Evolutionary conservation across 2,797 vertebrate genomes (phyloP).

Genomic region (Simalia tracyae): DNA sequence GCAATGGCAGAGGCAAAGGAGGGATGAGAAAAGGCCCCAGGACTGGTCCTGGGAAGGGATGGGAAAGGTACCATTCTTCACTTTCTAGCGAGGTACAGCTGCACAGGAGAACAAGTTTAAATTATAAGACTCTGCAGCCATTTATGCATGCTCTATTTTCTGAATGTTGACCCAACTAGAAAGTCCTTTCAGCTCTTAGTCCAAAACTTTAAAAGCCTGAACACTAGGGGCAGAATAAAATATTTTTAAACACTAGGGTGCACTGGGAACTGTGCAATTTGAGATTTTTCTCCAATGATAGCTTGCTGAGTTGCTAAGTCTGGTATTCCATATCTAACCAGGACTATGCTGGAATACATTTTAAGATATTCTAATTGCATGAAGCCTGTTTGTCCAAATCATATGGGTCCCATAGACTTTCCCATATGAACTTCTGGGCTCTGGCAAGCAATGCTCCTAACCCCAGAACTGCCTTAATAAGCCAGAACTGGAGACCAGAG

Average conservation of each 20-base stretch:
- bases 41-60: background rate
- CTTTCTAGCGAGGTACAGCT: background rate
- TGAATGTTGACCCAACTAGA: background rate
- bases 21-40: background rate
- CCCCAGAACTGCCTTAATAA: background rate
- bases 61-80: background rate
- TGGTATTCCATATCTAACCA: background rate
- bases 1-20: too few relatives aligned
- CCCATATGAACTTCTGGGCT: background rate
- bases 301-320: background rate
- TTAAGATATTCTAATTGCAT: background rate
- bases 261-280: background rate
- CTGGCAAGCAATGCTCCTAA: background rate
- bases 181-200: background rate
- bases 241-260: background rate
- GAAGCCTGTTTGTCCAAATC: background rate
- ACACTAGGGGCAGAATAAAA: background rate
- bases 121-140: background rate
- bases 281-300: background rate
- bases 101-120: background rate
- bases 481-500: constrained; percentile 1
- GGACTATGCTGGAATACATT: background rate
- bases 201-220: background rate
- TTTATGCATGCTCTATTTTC: background rate
- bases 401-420: background rate